These are phyloP conservation scores for Lycopodina hypogea DNA, from an alignment of 37 sponge, comb jelly and placozoan species.

Conservation along the genomic window DNA sequence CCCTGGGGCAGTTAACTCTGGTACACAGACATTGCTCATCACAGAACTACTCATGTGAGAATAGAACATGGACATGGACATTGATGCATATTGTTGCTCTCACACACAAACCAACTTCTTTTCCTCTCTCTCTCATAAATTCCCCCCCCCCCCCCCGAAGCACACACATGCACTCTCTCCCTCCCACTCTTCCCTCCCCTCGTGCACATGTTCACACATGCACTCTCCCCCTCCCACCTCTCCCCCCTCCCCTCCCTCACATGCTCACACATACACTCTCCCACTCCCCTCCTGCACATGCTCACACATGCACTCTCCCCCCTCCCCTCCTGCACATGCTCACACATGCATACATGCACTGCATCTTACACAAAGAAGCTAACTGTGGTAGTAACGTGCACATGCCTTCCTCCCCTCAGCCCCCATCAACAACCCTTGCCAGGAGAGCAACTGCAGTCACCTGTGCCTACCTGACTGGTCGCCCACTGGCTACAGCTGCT, in stretches of 20 bases:
- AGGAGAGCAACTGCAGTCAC: constrained; percentile 38
- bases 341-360: no score
- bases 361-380: no score
- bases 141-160: background rate
- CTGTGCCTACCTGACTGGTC: constrained; percentile 42
- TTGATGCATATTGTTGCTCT: no score
- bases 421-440: constrained; percentile 12
- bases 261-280: constrained; percentile 16
- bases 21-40: no score
- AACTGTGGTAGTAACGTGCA: no score
- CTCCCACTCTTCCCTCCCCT: no score
- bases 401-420: background rate
- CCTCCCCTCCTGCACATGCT: background rate
- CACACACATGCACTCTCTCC: background rate
- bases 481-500: constrained; percentile 14
- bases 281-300: background rate
- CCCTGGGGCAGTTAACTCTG: no score
- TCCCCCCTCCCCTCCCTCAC: background rate
- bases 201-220: constrained; percentile 4
- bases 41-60: no score
- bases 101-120: no score
- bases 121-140: no score
- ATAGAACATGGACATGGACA: no score
- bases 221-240: background rate
- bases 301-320: constrained; percentile 27